phyloP scores from a whole-genome alignment of 2,113 vertebrate species.

The Spea multiplicata region DNA sequence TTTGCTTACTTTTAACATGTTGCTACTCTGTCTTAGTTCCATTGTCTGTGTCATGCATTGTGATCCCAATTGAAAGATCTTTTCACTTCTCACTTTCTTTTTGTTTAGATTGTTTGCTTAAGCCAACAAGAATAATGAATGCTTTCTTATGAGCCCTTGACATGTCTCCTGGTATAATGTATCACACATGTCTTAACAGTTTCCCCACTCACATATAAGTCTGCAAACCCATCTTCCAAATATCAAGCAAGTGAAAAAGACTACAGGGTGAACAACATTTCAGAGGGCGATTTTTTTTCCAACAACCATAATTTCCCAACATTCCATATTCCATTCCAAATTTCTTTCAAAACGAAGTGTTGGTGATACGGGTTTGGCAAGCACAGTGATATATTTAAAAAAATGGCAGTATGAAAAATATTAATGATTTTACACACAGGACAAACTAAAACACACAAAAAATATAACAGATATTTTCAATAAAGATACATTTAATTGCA shows the following conservation, averaged over 20 bases:
- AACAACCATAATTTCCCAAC: too few relatives aligned
- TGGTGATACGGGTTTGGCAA: neutral
- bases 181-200: constrained; percentile 1
- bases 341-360: neutral
- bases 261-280: too few relatives aligned
- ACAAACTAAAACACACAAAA: too few relatives aligned
- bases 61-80: neutral
- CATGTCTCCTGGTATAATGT: neutral
- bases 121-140: neutral
- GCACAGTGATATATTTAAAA: neutral
- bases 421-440: too few relatives aligned
- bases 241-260: neutral
- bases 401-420: too few relatives aligned
- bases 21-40: neutral
- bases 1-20: neutral
- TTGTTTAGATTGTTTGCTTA: neutral
- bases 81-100: neutral
- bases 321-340: too few relatives aligned
- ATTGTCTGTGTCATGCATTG: neutral
- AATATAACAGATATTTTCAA: too few relatives aligned
- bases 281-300: too few relatives aligned
- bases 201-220: neutral
- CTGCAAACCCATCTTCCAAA: neutral
- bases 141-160: neutral
- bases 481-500: too few relatives aligned